Conservation (phyloP, 2,888 invertebrate species). For the Amphimallon solstitiale region DNA sequence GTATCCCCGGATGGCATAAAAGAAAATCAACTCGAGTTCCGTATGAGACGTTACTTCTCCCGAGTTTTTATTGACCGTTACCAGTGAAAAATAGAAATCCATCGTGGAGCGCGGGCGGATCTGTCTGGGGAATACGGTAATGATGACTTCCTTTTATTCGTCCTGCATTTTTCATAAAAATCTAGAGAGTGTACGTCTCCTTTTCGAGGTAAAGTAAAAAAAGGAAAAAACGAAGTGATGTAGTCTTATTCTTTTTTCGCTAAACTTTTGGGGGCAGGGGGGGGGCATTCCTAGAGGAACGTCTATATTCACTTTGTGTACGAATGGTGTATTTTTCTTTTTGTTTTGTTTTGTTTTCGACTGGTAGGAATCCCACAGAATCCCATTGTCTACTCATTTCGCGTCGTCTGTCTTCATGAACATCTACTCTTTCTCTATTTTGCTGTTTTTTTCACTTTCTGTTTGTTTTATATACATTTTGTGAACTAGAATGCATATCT, state of each 20-base stretch:
- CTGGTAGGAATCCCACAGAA: not conserved
- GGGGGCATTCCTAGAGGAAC: not conserved
- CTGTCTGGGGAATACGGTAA: conserved; percentile 17
- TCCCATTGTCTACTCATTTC: conserved; percentile 16
- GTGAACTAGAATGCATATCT: not conserved
- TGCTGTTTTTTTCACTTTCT: not conserved
- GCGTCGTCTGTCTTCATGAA: conserved; percentile 11
- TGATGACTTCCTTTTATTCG: conserved; percentile 16
- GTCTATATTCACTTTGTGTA: conserved; percentile 19
- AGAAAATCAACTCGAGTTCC: conserved; percentile 1
- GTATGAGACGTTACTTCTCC: not conserved
- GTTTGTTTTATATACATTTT: conserved; percentile 3
- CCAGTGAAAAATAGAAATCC: conserved; percentile 13
- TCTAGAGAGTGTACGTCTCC: not conserved
- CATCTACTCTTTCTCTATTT: not conserved
- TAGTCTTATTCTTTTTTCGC: not conserved
- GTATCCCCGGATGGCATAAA: not conserved
- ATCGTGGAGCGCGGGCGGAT: not conserved
- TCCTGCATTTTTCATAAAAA: conserved; percentile 17
- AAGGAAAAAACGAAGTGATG: not conserved
- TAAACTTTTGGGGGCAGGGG: conserved; percentile 2
- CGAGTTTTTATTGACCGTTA: conserved; percentile 22
- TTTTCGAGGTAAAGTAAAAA: not conserved
- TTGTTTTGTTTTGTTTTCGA: not conserved
- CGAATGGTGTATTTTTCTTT: conserved; percentile 1